Base-by-base conservation (phyloP, 2,113 vertebrate genomes). In the Ictidomys tridecemlineatus region DNA sequence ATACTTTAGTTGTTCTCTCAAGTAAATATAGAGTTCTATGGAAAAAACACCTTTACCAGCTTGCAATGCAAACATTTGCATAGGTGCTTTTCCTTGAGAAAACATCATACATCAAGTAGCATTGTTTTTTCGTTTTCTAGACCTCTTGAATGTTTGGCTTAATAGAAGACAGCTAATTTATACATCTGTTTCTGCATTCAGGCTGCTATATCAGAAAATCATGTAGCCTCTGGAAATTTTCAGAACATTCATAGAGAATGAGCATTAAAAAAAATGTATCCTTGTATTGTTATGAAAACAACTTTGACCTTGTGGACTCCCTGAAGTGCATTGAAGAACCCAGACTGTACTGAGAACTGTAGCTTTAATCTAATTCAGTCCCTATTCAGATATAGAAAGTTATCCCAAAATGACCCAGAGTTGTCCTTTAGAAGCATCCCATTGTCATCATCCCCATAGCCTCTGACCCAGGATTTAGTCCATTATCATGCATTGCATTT, bases 1-100 rank as follows among this genome's bases (percentile, higher is more conserved):
- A 9, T 65, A 32, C 30, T 72, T 82, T 79, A 70, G 37, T 95
- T 94, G 26, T 89, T 94, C 70, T 96, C 79, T 79, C 79, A 58
- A 26, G 16, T 65, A 72, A 67, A 84, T 56, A 74, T 1, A 28
- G 28, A 92, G 45, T 87, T 48, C 32, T 16, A 20, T 95, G 45
- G n/a, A 39, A 67, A 84, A 82, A 87, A 74, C 18, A 56, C 28
- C 28, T 65, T 39, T 37, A n/a, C 92, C n/a, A 78, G 4, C 34
- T 73, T 93, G 34, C 51, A 90, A 37, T 12, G 76, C 9, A 48
- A 42, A 69, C 61, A 76, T 3, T 69, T 61, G 2, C 51, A 32
- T 48, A 85, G 58, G 20, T 85, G 5, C 30, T 80, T 80, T 91
- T 92, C 14, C 53, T 80, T 61, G 22, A 89, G 28, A 42, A 34